These are phyloP conservation scores for Cantharis rufa DNA, from an alignment of 2,888 invertebrate species.

Conservation along the genomic window DNA sequence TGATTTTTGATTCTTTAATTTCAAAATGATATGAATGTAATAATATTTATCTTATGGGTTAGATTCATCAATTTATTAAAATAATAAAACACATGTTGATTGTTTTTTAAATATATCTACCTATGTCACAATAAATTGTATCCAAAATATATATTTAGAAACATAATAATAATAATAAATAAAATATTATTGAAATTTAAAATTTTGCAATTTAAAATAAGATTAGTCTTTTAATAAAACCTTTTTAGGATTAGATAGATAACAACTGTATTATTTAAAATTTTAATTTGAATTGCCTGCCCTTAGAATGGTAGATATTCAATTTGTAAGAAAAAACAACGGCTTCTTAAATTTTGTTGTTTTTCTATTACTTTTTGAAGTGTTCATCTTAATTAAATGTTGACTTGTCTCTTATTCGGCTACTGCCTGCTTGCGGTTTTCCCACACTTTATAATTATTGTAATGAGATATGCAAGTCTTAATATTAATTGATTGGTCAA, in stretches of 20 bases:
- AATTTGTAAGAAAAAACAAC: background rate
- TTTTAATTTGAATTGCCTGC: background rate
- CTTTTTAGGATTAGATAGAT: background rate
- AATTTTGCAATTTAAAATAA: background rate
- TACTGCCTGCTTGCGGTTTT: background rate
- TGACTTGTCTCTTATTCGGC: background rate
- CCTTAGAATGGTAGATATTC: background rate
- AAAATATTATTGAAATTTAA: background rate
- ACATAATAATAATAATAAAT: background rate
- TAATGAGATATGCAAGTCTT: background rate
- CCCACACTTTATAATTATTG: background rate
- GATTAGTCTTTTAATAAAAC: background rate
- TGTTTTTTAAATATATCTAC: background rate
- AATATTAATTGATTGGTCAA: background rate
- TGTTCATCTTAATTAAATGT: background rate
- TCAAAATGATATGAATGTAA: background rate
- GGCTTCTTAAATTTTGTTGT: background rate
- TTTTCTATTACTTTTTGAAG: background rate
- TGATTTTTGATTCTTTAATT: background rate
- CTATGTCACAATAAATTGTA: background rate
- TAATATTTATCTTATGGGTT: background rate
- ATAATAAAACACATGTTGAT: background rate
- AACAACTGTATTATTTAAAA: background rate
- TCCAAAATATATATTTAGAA: background rate
- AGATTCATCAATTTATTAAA: background rate